Evolutionary conservation across 2,888 invertebrate species (phyloP).

Genomic region (Callyntrura sp.): DNA sequence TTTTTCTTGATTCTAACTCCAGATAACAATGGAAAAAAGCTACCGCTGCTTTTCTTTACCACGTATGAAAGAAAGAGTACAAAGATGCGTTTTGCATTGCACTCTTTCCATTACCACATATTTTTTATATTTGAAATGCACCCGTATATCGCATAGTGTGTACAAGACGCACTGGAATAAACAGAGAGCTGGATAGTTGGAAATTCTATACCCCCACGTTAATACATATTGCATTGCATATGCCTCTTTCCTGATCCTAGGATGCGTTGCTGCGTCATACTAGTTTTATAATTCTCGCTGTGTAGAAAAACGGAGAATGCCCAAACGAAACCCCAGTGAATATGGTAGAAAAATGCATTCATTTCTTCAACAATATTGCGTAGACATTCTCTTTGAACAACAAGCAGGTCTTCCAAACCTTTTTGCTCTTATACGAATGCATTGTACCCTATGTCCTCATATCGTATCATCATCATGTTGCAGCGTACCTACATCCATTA

Average conservation of each 20-base stretch:
- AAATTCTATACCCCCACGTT: background rate
- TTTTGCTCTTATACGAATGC: background rate
- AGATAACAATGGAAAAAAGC: background rate
- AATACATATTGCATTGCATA: background rate
- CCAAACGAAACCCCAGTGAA: background rate
- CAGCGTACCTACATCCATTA: background rate
- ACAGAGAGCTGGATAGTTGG: background rate
- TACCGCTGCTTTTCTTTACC: background rate
- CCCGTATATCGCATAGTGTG: background rate
- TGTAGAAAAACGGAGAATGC: slow-evolving; percentile 10
- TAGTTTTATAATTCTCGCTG: slow-evolving; percentile 7
- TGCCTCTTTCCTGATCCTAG: background rate
- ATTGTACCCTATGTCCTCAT: slow-evolving; percentile 26
- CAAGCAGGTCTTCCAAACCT: background rate
- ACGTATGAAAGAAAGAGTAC: background rate
- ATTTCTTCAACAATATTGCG: slow-evolving; percentile 58
- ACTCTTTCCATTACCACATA: slow-evolving; percentile 18
- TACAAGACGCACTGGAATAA: background rate
- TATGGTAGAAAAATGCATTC: slow-evolving; percentile 73
- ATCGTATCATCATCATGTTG: slow-evolving; percentile 14
- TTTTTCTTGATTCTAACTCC: background rate
- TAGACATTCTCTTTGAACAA: slow-evolving; percentile 20
- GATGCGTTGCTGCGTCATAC: slow-evolving; percentile 22
- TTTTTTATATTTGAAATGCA: slow-evolving; percentile 16
- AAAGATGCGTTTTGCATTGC: slow-evolving; percentile 52